phyloP scores from a whole-genome alignment of 2,888 invertebrate species.

The Lepeophtheirus nordmannii region DNA sequence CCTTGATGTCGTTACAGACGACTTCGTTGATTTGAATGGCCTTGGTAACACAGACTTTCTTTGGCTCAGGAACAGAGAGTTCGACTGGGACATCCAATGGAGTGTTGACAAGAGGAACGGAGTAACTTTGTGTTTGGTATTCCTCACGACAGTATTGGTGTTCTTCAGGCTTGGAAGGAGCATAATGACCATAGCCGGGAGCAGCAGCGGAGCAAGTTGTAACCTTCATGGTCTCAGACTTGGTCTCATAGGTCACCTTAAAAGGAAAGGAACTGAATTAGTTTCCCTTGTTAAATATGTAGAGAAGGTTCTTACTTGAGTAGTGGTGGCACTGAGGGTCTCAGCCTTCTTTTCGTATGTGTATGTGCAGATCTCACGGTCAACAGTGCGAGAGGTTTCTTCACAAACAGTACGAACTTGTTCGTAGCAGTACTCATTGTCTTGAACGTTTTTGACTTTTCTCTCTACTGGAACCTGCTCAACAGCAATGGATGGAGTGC shows the following conservation, averaged over 20 bases:
- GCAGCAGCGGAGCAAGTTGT: constrained; percentile 20
- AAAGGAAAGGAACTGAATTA: background rate
- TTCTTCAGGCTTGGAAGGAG: constrained; percentile 10
- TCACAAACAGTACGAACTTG: constrained; percentile 22
- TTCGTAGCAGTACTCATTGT: constrained; percentile 24
- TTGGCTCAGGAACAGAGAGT: constrained; percentile 21
- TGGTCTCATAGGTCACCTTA: constrained; percentile 21
- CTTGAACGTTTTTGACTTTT: constrained; percentile 21
- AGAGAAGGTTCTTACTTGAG: constrained; percentile 13
- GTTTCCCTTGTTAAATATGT: background rate
- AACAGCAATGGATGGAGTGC: constrained; percentile 22
- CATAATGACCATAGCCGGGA: constrained; percentile 20
- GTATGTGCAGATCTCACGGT: constrained; percentile 24
- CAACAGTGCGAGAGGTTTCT: constrained; percentile 13
- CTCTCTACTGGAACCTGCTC: constrained; percentile 5
- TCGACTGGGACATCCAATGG: constrained; percentile 17
- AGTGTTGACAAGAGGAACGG: constrained; percentile 16
- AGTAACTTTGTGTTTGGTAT: constrained; percentile 24
- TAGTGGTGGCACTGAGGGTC: constrained; percentile 15
- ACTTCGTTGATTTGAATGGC: constrained; percentile 20
- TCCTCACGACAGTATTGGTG: constrained; percentile 25
- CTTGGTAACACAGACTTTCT: constrained; percentile 22
- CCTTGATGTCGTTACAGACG: constrained; percentile 15
- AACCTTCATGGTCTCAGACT: constrained; percentile 25
- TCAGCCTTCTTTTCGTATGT: constrained; percentile 21